Evolutionary conservation across 2,113 vertebrate species (phyloP).

Genomic region (Ameiurus melas): DNA sequence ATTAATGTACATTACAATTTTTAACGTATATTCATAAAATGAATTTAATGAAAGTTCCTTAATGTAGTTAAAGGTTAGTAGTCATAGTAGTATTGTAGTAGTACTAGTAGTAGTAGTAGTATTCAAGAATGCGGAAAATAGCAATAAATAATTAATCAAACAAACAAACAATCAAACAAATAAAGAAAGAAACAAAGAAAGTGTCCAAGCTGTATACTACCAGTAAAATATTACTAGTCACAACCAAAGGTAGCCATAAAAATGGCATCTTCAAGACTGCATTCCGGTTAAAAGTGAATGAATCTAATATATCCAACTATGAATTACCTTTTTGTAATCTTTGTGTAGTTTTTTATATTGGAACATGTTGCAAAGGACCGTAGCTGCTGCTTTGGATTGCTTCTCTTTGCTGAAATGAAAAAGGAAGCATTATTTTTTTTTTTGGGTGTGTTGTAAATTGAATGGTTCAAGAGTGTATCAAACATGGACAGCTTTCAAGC

Average conservation of each 20-base stretch:
- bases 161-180: too few relatives aligned
- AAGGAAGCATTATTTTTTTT: background rate
- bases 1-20: background rate
- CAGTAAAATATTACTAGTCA: background rate
- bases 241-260: background rate
- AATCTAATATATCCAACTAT: constrained; percentile 37
- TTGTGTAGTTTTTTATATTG: constrained; percentile 91
- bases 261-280: background rate
- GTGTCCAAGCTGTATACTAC: background rate
- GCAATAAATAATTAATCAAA: too few relatives aligned
- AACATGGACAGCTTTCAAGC: background rate
- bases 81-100: background rate
- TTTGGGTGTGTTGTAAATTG: background rate
- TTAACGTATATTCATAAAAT: background rate
- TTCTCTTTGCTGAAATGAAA: constrained; percentile 70
- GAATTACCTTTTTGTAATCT: constrained; percentile 76
- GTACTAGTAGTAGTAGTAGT: background rate
- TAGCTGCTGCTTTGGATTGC: constrained; percentile 81
- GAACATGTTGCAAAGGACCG: constrained; percentile 91
- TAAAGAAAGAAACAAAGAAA: background rate
- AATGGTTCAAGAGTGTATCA: background rate
- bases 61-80: background rate
- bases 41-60: background rate
- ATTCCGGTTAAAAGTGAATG: background rate
- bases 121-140: background rate